phyloP scores from a whole-genome alignment of 2,113 vertebrate species.

The Heteronetta atricapilla region DNA sequence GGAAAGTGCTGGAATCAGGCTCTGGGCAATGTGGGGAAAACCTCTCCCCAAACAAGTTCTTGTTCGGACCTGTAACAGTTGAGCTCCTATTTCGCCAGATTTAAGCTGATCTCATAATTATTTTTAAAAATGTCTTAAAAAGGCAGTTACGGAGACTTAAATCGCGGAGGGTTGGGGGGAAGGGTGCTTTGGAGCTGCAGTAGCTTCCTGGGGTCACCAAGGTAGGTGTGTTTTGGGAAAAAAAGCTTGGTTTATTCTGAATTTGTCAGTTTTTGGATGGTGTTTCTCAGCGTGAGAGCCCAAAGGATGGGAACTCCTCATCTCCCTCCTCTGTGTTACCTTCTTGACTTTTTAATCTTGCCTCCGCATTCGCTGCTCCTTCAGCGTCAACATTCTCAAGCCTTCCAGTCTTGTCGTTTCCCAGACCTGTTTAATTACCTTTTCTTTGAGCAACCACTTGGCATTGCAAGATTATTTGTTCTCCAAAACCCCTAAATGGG shows the following conservation, averaged over 20 bases:
- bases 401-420: background rate
- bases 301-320: background rate
- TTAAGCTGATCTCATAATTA: background rate
- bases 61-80: background rate
- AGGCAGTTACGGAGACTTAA: background rate
- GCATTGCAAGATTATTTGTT: background rate
- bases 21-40: background rate
- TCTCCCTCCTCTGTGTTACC: background rate
- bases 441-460: background rate
- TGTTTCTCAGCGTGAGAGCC: rapidly evolving
- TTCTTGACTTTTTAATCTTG: background rate
- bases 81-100: background rate
- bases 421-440: background rate
- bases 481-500: rapidly evolving
- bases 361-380: background rate
- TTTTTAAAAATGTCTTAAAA: background rate
- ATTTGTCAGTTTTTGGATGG: background rate
- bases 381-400: background rate
- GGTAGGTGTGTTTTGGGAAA: background rate
- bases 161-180: background rate
- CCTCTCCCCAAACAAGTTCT: background rate
- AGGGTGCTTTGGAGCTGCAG: background rate
- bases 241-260: background rate
- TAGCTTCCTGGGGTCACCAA: background rate
- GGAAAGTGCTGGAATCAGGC: background rate